These are phyloP conservation scores for Sebastes iracundus DNA, from an alignment of 2,797 vertebrate species.

Conservation along the genomic window DNA sequence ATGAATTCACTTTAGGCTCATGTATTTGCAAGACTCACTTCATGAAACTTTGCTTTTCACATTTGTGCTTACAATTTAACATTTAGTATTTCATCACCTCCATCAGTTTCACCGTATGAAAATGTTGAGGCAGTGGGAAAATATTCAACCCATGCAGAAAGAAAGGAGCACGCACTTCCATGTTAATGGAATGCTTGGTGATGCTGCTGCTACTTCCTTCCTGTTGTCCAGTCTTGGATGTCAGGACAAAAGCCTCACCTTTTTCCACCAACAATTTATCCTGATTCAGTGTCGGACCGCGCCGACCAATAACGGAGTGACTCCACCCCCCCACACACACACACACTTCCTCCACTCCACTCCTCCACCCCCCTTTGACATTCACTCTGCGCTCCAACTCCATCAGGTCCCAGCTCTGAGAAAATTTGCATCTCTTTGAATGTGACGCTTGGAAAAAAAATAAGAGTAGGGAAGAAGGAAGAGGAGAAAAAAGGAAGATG, in stretches of 20 bases:
- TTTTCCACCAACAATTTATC: neutral
- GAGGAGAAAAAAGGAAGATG: conserved; percentile 58
- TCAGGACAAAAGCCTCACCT: neutral
- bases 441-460: conserved; percentile 87
- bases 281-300: neutral
- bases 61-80: conserved; percentile 17
- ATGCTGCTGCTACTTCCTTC: neutral
- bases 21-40: neutral
- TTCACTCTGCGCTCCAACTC: conserved; percentile 90
- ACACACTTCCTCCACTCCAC: conserved; percentile 36
- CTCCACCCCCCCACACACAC: neutral
- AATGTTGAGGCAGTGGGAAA: conserved; percentile 4
- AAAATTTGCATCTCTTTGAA: conserved; percentile 99
- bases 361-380: conserved; percentile 85
- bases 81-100: conserved; percentile 37
- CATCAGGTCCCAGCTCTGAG: conserved; percentile 90
- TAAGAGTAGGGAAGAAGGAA: conserved; percentile 41
- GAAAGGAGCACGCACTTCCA: neutral
- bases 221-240: neutral
- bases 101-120: neutral
- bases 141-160: conserved; percentile 7
- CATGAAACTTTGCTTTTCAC: conserved; percentile 5
- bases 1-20: neutral
- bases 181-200: neutral
- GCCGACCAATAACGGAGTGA: neutral